Evolutionary conservation across 2,113 vertebrate genomes (phyloP).

Genomic region (Urocynchramus pylzowi): DNA sequence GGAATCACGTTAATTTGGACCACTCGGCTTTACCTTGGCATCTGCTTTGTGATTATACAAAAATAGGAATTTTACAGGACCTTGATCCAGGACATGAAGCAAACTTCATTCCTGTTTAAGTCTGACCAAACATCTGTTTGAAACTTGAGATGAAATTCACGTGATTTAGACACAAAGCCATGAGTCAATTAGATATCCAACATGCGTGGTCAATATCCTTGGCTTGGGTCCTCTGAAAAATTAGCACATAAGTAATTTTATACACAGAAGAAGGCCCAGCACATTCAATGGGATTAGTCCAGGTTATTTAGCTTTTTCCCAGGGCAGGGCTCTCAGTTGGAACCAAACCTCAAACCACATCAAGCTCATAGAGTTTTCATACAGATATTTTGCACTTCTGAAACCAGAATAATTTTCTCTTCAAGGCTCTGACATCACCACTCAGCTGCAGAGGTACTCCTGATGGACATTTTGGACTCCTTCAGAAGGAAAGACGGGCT

Average conservation of each 20-base stretch:
- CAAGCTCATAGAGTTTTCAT: not conserved
- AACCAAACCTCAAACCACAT: constrained; percentile 19
- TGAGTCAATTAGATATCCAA: constrained; percentile 42
- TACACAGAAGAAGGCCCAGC: not conserved
- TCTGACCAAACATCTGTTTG: constrained; percentile 52
- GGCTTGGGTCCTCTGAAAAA: constrained; percentile 31
- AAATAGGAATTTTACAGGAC: constrained; percentile 42
- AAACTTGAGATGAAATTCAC: constrained; percentile 49
- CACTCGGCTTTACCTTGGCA: not conserved
- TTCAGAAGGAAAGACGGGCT: not conserved
- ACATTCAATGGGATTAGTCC: not conserved
- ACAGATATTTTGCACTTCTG: not conserved
- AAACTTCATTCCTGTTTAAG: constrained; percentile 40
- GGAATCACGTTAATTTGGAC: not conserved
- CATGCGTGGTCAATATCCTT: constrained; percentile 33
- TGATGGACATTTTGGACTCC: not conserved
- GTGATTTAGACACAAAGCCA: constrained; percentile 16
- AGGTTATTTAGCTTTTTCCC: constrained; percentile 28
- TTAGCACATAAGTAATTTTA: constrained; percentile 45
- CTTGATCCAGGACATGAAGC: constrained; percentile 28
- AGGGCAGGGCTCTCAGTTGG: not conserved
- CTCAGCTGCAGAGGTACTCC: not conserved
- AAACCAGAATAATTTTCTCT: not conserved
- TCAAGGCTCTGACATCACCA: not conserved
- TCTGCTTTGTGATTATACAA: not conserved